Evolutionary conservation across 2,113 vertebrate genomes (phyloP).

Genomic region (Hylia prasina): DNA sequence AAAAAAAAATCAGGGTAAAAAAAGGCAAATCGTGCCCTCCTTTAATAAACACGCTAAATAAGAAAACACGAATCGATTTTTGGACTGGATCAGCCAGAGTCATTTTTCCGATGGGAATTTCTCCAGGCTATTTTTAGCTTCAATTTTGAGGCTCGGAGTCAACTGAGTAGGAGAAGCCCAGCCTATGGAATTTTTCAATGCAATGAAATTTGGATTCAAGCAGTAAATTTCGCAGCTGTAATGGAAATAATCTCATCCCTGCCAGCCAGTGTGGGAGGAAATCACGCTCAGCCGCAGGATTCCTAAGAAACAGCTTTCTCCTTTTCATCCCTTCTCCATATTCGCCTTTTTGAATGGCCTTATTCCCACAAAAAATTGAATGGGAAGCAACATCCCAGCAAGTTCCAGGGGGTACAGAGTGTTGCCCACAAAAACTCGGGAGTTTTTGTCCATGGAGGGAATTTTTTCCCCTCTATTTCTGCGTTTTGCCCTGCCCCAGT

Average conservation of each 20-base stretch:
- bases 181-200: neutral
- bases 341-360: accelerated
- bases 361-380: neutral
- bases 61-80: neutral
- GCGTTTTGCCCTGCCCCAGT: neutral
- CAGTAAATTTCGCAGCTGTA: neutral
- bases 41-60: neutral
- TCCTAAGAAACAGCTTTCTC: neutral
- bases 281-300: neutral
- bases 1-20: neutral
- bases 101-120: neutral
- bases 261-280: neutral
- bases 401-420: neutral
- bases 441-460: neutral
- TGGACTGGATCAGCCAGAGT: neutral
- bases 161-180: neutral
- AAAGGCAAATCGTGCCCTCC: neutral
- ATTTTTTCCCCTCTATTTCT: neutral
- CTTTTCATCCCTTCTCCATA: neutral
- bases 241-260: neutral
- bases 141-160: neutral
- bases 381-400: neutral
- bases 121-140: neutral
- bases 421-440: accelerated
- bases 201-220: neutral